Evolutionary conservation across 2,113 vertebrate species (phyloP).

Genomic region (Steatornis caripensis): DNA sequence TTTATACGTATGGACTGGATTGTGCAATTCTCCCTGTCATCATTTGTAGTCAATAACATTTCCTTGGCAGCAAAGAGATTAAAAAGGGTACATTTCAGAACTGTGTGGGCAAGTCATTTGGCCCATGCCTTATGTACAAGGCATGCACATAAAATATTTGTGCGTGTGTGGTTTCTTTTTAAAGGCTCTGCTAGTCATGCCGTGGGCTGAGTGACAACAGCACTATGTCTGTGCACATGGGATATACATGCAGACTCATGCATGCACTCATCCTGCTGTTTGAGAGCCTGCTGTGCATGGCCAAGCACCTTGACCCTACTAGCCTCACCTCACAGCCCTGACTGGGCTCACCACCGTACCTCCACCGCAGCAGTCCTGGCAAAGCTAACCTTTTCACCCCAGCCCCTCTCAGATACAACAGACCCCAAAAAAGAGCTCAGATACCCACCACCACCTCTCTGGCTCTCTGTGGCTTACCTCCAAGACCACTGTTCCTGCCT

Average conservation of each 20-base stretch:
- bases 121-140: constrained; percentile 47
- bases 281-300: background rate
- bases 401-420: background rate
- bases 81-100: constrained; percentile 54
- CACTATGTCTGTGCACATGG: constrained; percentile 16
- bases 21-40: constrained; percentile 17
- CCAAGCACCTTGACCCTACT: background rate
- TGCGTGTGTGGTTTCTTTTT: constrained; percentile 52
- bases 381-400: background rate
- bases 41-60: constrained; percentile 33
- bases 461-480: background rate
- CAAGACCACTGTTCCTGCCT: background rate
- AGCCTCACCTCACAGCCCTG: background rate
- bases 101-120: constrained; percentile 55
- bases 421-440: background rate
- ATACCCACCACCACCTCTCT: background rate
- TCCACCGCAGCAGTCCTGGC: background rate
- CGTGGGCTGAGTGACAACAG: constrained; percentile 25
- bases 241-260: constrained; percentile 13
- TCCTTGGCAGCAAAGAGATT: constrained; percentile 46
- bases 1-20: constrained; percentile 9
- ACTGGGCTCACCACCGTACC: background rate
- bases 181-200: constrained; percentile 44
- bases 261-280: background rate
- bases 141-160: constrained; percentile 58